phyloP scores from a whole-genome alignment of 2,113 vertebrate species.

The Microcebus jonahi region DNA sequence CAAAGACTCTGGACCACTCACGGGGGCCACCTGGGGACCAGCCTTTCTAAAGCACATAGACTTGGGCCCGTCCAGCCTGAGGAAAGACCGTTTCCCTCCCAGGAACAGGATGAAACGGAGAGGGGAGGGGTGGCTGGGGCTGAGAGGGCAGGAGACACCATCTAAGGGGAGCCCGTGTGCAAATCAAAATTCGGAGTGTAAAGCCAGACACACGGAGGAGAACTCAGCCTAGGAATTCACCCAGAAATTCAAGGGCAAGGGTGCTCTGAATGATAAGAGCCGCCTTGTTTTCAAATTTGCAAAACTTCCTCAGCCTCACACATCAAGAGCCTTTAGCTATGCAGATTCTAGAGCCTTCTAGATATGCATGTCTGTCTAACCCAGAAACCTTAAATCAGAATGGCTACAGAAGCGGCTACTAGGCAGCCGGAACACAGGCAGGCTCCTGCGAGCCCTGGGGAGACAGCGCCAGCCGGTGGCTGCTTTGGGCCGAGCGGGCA shows the following conservation, averaged over 20 bases:
- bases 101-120: background rate
- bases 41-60: background rate
- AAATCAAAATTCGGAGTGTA: background rate
- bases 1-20: background rate
- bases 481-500: background rate
- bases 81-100: background rate
- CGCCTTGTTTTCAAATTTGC: background rate
- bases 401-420: background rate
- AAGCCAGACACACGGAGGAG: background rate
- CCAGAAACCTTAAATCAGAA: background rate
- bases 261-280: background rate
- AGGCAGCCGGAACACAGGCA: background rate
- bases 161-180: accelerated
- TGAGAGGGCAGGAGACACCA: accelerated
- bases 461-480: too few relatives aligned
- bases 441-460: background rate
- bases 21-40: background rate
- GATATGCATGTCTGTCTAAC: background rate
- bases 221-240: background rate
- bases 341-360: background rate
- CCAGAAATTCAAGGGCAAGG: background rate
- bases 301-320: background rate
- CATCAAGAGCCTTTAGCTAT: background rate
- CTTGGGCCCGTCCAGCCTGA: background rate
- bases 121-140: too few relatives aligned